These are phyloP conservation scores for Keiferia lycopersicella DNA, from an alignment of 2,888 invertebrate species.

Conservation along the genomic window DNA sequence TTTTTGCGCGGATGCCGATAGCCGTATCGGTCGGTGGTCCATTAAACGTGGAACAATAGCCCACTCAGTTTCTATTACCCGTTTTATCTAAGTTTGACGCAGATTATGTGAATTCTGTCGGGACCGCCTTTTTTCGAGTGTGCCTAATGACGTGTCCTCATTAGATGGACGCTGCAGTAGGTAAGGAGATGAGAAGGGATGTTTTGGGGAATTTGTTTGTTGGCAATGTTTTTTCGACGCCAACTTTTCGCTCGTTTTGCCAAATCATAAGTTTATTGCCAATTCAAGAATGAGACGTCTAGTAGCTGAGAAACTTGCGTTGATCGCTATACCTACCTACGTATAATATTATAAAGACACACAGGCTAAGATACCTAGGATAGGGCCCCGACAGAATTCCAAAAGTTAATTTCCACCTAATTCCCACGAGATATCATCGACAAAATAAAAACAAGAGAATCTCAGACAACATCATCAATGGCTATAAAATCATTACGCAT, in stretches of 20 bases:
- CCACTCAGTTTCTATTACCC: constrained; percentile 71
- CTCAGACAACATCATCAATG: constrained; percentile 33
- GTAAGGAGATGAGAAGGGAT: constrained; percentile 1
- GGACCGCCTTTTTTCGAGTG: constrained; percentile 49
- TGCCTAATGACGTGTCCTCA: constrained; percentile 50
- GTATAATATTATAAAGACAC: not conserved
- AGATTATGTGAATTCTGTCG: constrained; percentile 72
- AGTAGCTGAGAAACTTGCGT: too few species aligned
- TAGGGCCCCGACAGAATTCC: not conserved
- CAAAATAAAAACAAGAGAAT: constrained; percentile 23
- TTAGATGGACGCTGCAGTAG: constrained; percentile 32
- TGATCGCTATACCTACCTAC: too few species aligned
- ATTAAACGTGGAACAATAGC: constrained; percentile 74
- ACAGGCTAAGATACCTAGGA: not conserved
- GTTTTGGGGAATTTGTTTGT: not conserved
- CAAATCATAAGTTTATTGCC: not conserved
- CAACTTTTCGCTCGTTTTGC: not conserved
- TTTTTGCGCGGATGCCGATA: constrained; percentile 66
- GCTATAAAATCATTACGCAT: constrained; percentile 36
- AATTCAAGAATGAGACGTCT: too few species aligned
- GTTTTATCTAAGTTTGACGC: constrained; percentile 75
- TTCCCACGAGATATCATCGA: constrained; percentile 8
- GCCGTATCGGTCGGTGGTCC: constrained; percentile 70
- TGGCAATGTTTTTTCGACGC: not conserved
- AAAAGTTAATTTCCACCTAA: not conserved